Evolutionary conservation across 2,888 invertebrate genomes (phyloP), one percentile per base, ranked within the genome.

Genomic region (Drosophila neonasuta): DNA sequence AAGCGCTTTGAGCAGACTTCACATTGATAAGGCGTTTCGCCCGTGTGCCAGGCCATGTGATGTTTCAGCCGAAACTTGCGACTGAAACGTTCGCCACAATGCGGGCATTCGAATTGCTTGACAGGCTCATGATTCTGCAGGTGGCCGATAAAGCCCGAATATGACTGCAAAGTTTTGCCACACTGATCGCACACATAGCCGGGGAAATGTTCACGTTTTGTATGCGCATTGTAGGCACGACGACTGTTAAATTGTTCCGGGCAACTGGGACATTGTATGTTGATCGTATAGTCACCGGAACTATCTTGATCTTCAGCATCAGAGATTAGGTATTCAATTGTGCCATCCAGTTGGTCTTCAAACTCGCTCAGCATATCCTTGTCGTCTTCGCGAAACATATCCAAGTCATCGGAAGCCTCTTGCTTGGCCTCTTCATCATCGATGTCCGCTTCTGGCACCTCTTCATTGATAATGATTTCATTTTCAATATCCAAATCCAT

Each of bases 41-140:
- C 86, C 0, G 80, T 76, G 32, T 86, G 86, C 88, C 88, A 86
- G 9, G 88, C 88, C 86, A 86, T 86, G 52, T 86, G 86, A 20
- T 84, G 86, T 30, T 82, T 86, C 3, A 86, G 66, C 0, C 82
- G 74, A 10, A 79, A 81, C 29, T 86, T 86, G 6, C 82, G 81
- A 39, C 80, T 85, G 15, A 80, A 86, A 1, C 79, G 73, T 30
- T 86, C 82, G 1, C 86, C 86, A 55, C 86, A 86, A 8, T 85
- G 86, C 0, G 86, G 73, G n/a, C 86, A 86, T 62, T 80, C 85
- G 45, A 87, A 86, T 50, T 86, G 82, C 29, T 86, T 86, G 34
- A 79, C 77, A 0, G 82, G 74, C 29, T 85, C 84, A 34, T 86
- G 86, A 41, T 85, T 87, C 45, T 84, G 82, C 1, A 77, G 61